Conservation (phyloP, 2,113 vertebrate species). For the Proteles cristata region DNA sequence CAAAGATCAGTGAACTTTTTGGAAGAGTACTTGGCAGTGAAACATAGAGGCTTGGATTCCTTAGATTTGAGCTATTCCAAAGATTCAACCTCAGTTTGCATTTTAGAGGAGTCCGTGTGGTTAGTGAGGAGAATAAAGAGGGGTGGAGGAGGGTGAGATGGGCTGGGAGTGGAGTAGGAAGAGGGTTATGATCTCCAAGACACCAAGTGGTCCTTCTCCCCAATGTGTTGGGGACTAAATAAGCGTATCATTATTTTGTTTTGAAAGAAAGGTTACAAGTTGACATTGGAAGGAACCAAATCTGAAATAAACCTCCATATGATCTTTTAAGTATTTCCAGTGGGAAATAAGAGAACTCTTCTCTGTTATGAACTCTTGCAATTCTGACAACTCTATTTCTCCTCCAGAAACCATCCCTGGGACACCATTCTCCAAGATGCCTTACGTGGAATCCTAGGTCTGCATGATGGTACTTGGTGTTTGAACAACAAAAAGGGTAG, state of each 20-base stretch:
- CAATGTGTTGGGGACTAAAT: background rate
- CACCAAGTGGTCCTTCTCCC: background rate
- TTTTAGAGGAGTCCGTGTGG: background rate
- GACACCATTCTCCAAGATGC: background rate
- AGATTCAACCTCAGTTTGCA: background rate
- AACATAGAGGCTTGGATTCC: slow-evolving; percentile 72
- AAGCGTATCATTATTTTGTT: background rate
- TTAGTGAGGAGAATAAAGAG: background rate
- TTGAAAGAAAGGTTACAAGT: background rate
- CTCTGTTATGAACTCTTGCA: background rate
- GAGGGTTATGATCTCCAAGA: background rate
- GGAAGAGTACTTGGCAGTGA: slow-evolving; percentile 60
- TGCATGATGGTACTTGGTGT: background rate
- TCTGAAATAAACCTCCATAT: background rate
- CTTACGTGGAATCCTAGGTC: background rate
- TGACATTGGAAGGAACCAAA: background rate
- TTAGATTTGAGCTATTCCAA: background rate
- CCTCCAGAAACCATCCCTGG: background rate
- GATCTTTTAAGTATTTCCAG: background rate
- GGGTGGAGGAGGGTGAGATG: background rate
- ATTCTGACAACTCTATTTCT: slow-evolving; percentile 27
- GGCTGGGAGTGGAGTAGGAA: background rate
- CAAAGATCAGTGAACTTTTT: slow-evolving; percentile 65
- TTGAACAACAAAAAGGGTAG: background rate
- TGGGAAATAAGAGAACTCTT: background rate